Percentiles rank a stretch among this genome's conserved stretches.
phyloP scores from a whole-genome alignment of 2,113 vertebrate genomes.

The Saccopteryx bilineata region DNA sequence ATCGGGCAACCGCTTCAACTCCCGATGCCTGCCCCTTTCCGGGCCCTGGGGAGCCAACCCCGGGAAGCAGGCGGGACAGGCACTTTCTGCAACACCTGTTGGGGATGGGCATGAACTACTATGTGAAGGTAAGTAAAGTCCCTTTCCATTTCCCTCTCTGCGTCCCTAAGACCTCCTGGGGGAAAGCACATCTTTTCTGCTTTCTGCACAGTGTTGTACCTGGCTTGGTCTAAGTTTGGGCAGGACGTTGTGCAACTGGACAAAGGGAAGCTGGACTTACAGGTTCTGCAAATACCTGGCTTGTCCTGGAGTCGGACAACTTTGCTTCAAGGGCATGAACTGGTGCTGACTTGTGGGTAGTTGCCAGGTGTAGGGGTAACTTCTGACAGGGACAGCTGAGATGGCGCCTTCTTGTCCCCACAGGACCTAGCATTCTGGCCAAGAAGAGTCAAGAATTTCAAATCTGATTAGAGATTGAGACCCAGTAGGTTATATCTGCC shows the following conservation, averaged over 20 bases:
- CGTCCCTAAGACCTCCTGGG: neutral
- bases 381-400: neutral
- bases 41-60: conserved; percentile 67
- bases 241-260: neutral
- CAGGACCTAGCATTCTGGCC: neutral
- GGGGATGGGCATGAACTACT: conserved; percentile 85
- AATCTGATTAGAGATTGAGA: neutral
- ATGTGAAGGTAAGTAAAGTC: conserved; percentile 90
- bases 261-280: neutral
- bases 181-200: neutral
- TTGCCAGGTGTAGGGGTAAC: neutral
- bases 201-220: neutral
- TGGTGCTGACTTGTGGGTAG: neutral
- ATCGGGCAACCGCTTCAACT: neutral
- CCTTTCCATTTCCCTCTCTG: neutral
- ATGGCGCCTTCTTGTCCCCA: neutral
- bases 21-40: neutral
- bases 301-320: neutral
- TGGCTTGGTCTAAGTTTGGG: neutral
- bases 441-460: conserved; percentile 1
- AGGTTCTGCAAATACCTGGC: neutral
- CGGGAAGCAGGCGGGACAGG: conserved; percentile 72
- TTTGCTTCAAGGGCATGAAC: neutral
- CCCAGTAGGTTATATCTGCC: neutral
- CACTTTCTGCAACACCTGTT: conserved; percentile 60